A percentile compares a stretch with the other conserved stretches of the same genome.
phyloP scores from a whole-genome alignment of 1,140 invertebrate genomes.

The Drosophila ironensis region DNA sequence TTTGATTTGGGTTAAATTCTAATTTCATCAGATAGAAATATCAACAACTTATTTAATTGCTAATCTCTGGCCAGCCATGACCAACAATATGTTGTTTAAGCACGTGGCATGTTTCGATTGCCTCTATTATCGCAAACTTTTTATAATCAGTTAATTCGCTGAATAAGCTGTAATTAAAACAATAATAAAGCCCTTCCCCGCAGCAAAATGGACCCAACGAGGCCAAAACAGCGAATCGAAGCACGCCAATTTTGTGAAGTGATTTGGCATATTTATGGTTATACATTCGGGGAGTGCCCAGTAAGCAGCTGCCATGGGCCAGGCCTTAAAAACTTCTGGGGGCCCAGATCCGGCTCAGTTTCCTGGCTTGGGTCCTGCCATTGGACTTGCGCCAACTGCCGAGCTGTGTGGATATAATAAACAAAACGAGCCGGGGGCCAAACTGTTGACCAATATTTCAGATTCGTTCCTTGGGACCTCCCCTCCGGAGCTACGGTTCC shows the following conservation, averaged over 20 bases:
- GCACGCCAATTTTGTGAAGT: constrained; percentile 21
- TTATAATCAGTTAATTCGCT: constrained; percentile 22
- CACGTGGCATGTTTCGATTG: no score
- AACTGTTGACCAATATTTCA: constrained; percentile 74
- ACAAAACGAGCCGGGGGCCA: constrained; percentile 17
- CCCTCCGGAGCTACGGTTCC: constrained; percentile 11
- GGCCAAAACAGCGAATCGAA: constrained; percentile 47
- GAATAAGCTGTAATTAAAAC: constrained; percentile 43
- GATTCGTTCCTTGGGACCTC: constrained; percentile 9
- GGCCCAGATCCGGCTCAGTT: constrained; percentile 13
- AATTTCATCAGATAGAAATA: no score
- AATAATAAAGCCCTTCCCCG: constrained; percentile 34
- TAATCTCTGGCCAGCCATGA: no score
- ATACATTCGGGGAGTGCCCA: constrained; percentile 34
- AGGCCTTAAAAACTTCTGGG: constrained; percentile 20
- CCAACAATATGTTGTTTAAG: neutral
- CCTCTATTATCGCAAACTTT: no score
- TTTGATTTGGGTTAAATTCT: no score
- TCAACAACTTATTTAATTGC: no score
- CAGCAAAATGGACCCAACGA: constrained; percentile 12
- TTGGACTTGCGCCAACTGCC: constrained; percentile 20
- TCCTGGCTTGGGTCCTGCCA: neutral
- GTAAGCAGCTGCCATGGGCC: constrained; percentile 37
- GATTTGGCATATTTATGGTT: constrained; percentile 65
- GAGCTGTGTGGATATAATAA: constrained; percentile 55